These are phyloP conservation scores for Notocelia uddmanniana DNA, from an alignment of 2,888 invertebrate genomes.

Conservation along the genomic window DNA sequence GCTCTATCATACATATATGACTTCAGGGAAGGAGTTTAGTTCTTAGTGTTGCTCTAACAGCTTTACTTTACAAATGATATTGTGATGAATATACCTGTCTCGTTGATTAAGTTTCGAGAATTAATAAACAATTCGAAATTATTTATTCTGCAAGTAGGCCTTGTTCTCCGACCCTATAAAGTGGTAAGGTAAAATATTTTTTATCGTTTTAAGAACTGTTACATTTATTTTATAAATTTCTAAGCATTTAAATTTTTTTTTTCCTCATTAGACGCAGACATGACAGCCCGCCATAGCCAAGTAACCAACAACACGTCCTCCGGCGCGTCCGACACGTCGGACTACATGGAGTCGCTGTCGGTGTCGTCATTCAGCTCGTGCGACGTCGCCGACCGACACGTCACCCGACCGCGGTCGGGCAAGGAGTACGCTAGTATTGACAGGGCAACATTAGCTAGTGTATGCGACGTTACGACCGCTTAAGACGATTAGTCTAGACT, in stretches of 20 bases:
- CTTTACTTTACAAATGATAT: too few relatives aligned
- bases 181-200: too few relatives aligned
- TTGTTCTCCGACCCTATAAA: too few relatives aligned
- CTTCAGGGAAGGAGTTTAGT: too few relatives aligned
- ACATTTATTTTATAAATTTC: too few relatives aligned
- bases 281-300: constrained; percentile 83
- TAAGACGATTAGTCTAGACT: constrained; percentile 17
- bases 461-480: constrained; percentile 52
- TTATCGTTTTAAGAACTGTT: too few relatives aligned
- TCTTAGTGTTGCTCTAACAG: too few relatives aligned
- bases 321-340: constrained; percentile 90
- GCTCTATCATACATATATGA: too few relatives aligned
- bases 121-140: too few relatives aligned
- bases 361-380: constrained; percentile 89
- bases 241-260: not conserved
- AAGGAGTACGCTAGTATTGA: constrained; percentile 79
- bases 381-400: constrained; percentile 85
- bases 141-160: too few relatives aligned
- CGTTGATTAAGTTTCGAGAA: too few relatives aligned
- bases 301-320: constrained; percentile 88
- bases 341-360: constrained; percentile 90
- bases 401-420: constrained; percentile 76
- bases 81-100: too few relatives aligned
- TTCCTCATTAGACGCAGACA: constrained; percentile 76
- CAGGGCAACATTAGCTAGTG: constrained; percentile 65